Base-by-base conservation (phyloP, 1,140 invertebrate species). In the Zaprionus ghesquierei region DNA sequence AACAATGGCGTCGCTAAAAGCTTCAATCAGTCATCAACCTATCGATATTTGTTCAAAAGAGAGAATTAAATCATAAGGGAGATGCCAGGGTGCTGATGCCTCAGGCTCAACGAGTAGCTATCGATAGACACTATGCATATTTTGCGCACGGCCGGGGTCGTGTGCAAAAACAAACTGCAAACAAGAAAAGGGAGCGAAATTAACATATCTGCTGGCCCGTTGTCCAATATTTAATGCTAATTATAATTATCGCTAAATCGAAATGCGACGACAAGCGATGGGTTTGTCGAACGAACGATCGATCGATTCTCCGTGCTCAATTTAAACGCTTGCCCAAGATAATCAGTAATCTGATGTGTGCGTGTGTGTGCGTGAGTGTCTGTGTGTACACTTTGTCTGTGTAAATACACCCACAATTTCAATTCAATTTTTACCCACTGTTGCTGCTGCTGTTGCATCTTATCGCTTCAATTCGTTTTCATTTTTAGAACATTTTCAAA, bases 131-230 rank as follows among this genome's bases (percentile, higher is more conserved):
- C 9, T 51, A 12, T 38, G 29, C 44, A 61, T 50, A 15, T 60
- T 60, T 44, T 44, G 58, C 41, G 9, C 22, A 51, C 20, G 31
- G 44, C 3, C 27, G 27, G 27, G 44, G 33, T 44, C 50, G 61
- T 63, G 61, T 63, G 61, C 61, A 63, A 63, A 63, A 63, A 63
- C n/a, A n/a, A n/a, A n/a, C n/a, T n/a, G n/a, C 49, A 63, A n/a
- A 38, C 50, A 61, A 33, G 5, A 25, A 22, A 20, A 5, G n/a
- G 6, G 9, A 25, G 31, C 2, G 22, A n/a, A 8, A 62, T 62
- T 62, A 62, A 38, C 31, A 53, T 35, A 53, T 62, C 22, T 53
- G 10, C 31, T n/a, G 25, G 38, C n/a, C 20, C 1, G 9, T 15
- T 33, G 22, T 44, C 20, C 18, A 54, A 29, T 29, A 63, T 29